Evolutionary conservation across 2,888 invertebrate genomes (phyloP).

Genomic region (Pecten maximus): DNA sequence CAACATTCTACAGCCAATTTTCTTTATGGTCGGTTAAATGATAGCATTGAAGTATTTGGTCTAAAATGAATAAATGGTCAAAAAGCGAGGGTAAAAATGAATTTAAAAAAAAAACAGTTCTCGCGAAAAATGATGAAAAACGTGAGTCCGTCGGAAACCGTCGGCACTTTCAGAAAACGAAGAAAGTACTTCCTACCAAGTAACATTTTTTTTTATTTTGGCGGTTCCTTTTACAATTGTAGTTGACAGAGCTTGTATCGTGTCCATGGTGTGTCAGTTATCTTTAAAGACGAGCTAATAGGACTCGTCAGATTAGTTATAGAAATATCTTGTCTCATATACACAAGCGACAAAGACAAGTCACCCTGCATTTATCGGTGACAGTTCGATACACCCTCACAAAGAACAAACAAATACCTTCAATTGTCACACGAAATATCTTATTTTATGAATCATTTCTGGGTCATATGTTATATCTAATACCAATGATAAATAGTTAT

Average conservation of each 20-base stretch:
- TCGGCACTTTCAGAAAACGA: no score
- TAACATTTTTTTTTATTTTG: no score
- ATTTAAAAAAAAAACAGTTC: no score
- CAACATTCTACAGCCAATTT: no score
- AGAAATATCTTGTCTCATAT: not conserved
- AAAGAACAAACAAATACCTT: not conserved
- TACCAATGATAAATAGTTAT: not conserved
- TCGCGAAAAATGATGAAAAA: no score
- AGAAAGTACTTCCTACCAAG: no score
- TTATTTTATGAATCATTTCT: not conserved
- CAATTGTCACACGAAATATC: not conserved
- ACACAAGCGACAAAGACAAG: not conserved
- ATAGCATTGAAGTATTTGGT: no score
- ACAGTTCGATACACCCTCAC: not conserved
- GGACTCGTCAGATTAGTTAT: not conserved
- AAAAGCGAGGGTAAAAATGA: no score
- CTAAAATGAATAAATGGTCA: no score
- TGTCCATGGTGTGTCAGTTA: not conserved
- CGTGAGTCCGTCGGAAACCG: no score
- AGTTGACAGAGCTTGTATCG: not conserved
- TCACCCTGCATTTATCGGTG: not conserved
- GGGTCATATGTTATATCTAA: not conserved
- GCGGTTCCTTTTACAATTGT: not conserved
- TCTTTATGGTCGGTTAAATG: no score
- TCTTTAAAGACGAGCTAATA: not conserved